These are phyloP conservation scores for Ips nitidus DNA, from an alignment of 1,140 invertebrate genomes.

Conservation along the genomic window DNA sequence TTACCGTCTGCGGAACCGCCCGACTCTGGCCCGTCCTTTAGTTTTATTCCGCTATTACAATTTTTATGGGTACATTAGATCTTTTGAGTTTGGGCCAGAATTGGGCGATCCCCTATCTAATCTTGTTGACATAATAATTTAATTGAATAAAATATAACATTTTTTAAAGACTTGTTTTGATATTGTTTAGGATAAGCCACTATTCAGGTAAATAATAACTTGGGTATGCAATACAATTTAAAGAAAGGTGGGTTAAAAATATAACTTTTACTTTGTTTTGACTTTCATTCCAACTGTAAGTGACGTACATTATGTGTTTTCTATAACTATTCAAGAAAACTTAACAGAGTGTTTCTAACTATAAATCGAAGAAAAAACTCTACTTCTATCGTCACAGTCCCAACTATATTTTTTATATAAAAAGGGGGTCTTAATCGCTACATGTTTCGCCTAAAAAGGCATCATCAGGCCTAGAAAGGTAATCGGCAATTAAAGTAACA, in stretches of 20 bases:
- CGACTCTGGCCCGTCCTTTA: constrained; percentile 32
- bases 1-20: constrained; percentile 40
- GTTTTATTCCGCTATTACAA: neutral
- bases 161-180: constrained; percentile 49
- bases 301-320: neutral
- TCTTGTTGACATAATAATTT: constrained; percentile 44
- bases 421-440: too few relatives aligned
- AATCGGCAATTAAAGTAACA: too few relatives aligned
- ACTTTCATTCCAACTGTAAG: constrained; percentile 36
- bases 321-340: too few relatives aligned
- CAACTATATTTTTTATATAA: too few relatives aligned
- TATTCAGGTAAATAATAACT: constrained; percentile 21
- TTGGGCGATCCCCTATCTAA: constrained; percentile 39
- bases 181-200: constrained; percentile 46
- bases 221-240: constrained; percentile 44
- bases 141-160: constrained; percentile 44
- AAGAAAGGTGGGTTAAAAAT: constrained; percentile 43
- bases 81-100: constrained; percentile 32
- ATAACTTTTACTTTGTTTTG: constrained; percentile 37
- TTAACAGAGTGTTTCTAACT: too few relatives aligned
- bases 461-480: too few relatives aligned
- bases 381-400: too few relatives aligned
- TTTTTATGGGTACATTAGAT: constrained; percentile 20
- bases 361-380: too few relatives aligned
- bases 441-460: too few relatives aligned